Evolutionary conservation across 2,888 invertebrate species (phyloP).

Genomic region (Macrophya alboannulata): DNA sequence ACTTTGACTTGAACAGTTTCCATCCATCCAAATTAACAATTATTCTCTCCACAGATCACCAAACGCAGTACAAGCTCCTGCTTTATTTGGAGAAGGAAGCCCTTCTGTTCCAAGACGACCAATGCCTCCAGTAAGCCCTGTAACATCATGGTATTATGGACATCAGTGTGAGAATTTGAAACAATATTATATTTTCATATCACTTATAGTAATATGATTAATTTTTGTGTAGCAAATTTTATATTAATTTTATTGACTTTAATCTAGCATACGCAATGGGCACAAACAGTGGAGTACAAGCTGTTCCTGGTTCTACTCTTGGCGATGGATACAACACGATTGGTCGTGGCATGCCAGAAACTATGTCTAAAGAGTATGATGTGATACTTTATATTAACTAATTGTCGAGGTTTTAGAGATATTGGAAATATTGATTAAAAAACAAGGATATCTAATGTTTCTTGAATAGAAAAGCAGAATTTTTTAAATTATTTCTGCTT

Average conservation of each 20-base stretch:
- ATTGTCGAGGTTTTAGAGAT: background rate
- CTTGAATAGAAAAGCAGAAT: constrained; percentile 11
- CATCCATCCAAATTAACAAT: background rate
- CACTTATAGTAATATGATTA: background rate
- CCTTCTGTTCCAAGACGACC: constrained; percentile 78
- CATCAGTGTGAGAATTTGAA: constrained; percentile 74
- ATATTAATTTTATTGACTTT: constrained; percentile 24
- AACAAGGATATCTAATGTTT: background rate
- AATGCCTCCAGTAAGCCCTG: constrained; percentile 80
- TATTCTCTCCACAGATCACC: constrained; percentile 66
- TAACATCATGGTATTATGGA: constrained; percentile 81
- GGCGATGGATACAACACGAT: constrained; percentile 81
- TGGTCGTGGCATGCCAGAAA: constrained; percentile 78
- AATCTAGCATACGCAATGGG: constrained; percentile 73
- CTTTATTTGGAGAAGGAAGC: constrained; percentile 75
- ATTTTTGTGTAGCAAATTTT: background rate
- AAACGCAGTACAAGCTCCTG: constrained; percentile 71
- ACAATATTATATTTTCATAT: background rate
- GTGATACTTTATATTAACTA: constrained; percentile 38
- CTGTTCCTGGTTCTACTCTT: constrained; percentile 73
- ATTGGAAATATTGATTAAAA: constrained; percentile 4
- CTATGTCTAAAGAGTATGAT: constrained; percentile 78
- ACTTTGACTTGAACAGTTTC: background rate
- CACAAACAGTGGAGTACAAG: constrained; percentile 72
- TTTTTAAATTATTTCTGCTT: background rate